Conservation (phyloP, 2,797 vertebrate species). For the Rhabdophis nuchalis region DNA sequence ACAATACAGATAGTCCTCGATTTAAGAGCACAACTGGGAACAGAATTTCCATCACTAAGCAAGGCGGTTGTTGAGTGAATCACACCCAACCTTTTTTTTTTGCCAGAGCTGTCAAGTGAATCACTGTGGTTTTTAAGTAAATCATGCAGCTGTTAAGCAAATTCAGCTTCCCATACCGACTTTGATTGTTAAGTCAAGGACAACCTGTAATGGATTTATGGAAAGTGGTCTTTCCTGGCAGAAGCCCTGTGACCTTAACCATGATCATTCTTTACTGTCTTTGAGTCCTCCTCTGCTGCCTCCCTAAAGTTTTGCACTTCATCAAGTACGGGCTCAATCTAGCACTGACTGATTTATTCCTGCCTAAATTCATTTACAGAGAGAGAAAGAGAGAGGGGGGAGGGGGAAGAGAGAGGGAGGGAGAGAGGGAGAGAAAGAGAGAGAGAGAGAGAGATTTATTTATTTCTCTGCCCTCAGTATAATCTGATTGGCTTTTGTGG, state of each 20-base stretch:
- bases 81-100: neutral
- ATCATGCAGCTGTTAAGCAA: neutral
- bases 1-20: neutral
- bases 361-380: constrained; percentile 60
- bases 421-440: neutral
- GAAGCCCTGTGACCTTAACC: neutral
- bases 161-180: neutral
- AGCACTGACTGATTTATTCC: constrained; percentile 40
- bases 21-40: neutral
- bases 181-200: neutral
- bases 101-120: neutral
- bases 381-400: too few relatives aligned
- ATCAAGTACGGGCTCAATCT: constrained; percentile 38
- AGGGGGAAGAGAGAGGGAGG: too few relatives aligned
- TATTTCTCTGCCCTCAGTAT: constrained; percentile 62
- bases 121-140: neutral
- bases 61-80: neutral
- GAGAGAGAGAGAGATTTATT: constrained; percentile 35
- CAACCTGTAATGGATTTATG: neutral
- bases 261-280: constrained; percentile 9
- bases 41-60: neutral
- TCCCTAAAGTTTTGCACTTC: constrained; percentile 39
- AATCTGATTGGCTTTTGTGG: constrained; percentile 66
- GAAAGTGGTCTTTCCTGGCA: neutral
- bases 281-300: constrained; percentile 35